Evolutionary conservation across 1,140 invertebrate genomes (phyloP).

Genomic region (Augochlora pura): DNA sequence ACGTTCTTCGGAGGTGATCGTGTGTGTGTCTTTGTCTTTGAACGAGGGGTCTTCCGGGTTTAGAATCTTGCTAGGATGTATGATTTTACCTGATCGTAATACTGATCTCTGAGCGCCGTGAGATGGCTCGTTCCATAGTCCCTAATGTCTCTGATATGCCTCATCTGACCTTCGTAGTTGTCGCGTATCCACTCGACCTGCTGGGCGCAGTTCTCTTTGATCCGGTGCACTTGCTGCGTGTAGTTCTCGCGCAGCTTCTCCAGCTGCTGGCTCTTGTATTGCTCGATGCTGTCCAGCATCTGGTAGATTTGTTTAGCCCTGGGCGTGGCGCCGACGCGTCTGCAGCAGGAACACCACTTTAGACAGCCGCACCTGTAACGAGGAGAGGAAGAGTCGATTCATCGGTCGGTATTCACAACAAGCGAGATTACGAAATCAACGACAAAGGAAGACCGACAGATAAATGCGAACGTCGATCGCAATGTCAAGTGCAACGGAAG

Average conservation of each 20-base stretch:
- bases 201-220: slow-evolving; percentile 94
- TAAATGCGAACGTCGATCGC: too few relatives aligned
- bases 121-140: slow-evolving; percentile 94
- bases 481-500: too few relatives aligned
- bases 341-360: slow-evolving; percentile 86
- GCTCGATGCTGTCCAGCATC: slow-evolving; percentile 94
- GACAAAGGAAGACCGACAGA: background rate
- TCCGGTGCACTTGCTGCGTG: slow-evolving; percentile 92
- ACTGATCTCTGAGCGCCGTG: slow-evolving; percentile 92
- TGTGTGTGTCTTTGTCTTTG: too few relatives aligned
- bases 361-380: slow-evolving; percentile 82
- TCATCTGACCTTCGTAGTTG: slow-evolving; percentile 93
- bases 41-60: too few relatives aligned
- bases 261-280: slow-evolving; percentile 93
- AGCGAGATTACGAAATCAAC: too few relatives aligned
- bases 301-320: slow-evolving; percentile 90
- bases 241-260: slow-evolving; percentile 95
- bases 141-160: slow-evolving; percentile 92
- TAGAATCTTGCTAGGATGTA: too few relatives aligned
- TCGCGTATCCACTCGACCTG: slow-evolving; percentile 96
- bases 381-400: background rate
- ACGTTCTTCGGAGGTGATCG: too few relatives aligned
- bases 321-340: slow-evolving; percentile 84
- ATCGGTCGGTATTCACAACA: background rate
- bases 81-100: slow-evolving; percentile 90